Conservation (phyloP, 64 coral and sea anemone genomes). For the Montipora foliosa region DNA sequence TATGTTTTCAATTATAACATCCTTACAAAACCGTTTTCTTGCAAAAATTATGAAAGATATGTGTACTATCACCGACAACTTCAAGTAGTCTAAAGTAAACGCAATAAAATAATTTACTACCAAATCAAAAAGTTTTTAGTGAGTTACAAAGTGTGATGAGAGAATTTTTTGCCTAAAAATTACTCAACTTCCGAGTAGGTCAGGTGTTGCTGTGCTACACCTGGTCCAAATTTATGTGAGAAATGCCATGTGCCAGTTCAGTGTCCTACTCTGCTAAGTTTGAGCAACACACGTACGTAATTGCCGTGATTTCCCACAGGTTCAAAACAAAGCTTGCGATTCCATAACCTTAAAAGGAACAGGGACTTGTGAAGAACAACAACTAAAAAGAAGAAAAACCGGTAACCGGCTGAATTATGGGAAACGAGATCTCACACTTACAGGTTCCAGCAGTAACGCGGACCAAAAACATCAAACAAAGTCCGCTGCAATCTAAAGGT, state of each 20-base stretch:
- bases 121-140: too few relatives aligned
- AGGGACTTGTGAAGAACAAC: neutral
- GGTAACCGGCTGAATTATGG: too few relatives aligned
- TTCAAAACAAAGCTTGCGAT: neutral
- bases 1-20: too few relatives aligned
- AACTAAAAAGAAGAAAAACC: neutral
- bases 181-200: too few relatives aligned
- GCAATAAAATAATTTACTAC: too few relatives aligned
- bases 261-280: neutral
- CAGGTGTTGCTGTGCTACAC: neutral
- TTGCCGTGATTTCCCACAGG: neutral
- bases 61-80: too few relatives aligned
- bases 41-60: too few relatives aligned
- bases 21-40: too few relatives aligned
- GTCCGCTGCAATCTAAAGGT: neutral
- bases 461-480: neutral
- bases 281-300: neutral
- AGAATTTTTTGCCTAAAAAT: too few relatives aligned
- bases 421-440: slow-evolving; percentile 9
- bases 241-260: neutral
- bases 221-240: neutral
- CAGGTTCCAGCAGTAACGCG: neutral
- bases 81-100: too few relatives aligned
- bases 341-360: neutral
- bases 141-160: too few relatives aligned